These are phyloP conservation scores for Lanistes nyassanus DNA, from an alignment of 1,140 invertebrate genomes.

Conservation along the genomic window DNA sequence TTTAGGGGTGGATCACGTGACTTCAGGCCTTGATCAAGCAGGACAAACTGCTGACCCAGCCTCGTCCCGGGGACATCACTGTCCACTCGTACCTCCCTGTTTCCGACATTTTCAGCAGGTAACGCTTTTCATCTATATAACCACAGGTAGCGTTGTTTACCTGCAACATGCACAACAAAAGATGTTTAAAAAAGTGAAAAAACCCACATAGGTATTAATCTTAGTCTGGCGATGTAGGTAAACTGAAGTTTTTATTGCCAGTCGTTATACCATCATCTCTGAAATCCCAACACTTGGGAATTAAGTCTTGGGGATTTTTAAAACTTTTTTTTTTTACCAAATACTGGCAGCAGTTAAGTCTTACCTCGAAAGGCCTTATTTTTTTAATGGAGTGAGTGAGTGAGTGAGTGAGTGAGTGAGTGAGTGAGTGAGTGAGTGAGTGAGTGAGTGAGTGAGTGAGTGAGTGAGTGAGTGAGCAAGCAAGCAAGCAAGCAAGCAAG, in stretches of 20 bases:
- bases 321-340: too few species aligned
- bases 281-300: too few species aligned
- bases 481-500: neutral
- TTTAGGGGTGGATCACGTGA: neutral
- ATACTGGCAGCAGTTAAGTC: too few species aligned
- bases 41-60: neutral
- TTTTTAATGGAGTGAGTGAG: neutral
- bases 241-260: too few species aligned
- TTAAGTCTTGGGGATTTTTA: too few species aligned
- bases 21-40: neutral
- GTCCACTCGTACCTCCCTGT: neutral
- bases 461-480: neutral
- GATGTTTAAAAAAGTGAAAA: too few species aligned
- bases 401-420: conserved; percentile 4
- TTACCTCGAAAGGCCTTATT: too few species aligned
- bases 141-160: conserved; percentile 1
- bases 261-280: too few species aligned
- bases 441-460: conserved; percentile 7
- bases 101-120: neutral
- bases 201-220: too few species aligned
- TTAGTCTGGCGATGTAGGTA: too few species aligned
- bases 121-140: neutral
- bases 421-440: conserved; percentile 2
- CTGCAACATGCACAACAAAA: neutral
- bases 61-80: neutral